Percentiles rank a stretch among this genome's conserved stretches.
phyloP scores from a whole-genome alignment of 2,888 invertebrate species.

The Rhorus exstirpatorius region DNA sequence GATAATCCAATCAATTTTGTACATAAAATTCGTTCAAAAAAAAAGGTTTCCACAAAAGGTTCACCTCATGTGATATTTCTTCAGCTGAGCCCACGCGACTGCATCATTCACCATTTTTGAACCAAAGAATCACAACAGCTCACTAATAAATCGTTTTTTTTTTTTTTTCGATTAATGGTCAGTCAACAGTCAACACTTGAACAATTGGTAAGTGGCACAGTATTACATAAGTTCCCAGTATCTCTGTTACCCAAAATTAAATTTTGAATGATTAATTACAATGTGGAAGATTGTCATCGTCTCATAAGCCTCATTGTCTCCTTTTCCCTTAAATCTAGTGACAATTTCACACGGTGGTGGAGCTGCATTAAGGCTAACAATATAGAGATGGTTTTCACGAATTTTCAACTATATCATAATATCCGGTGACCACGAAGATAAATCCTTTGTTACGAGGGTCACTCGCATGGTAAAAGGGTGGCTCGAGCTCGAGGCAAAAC shows the following conservation, averaged over 20 bases:
- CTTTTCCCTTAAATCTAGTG: not conserved
- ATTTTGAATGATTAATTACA: slow-evolving; percentile 2
- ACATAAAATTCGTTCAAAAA: no score
- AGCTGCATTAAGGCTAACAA: slow-evolving; percentile 19
- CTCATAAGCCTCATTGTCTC: not conserved
- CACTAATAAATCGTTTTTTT: no score
- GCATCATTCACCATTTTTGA: no score
- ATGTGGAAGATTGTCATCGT: not conserved
- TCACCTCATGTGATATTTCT: no score
- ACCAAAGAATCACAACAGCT: no score
- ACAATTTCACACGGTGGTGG: slow-evolving; percentile 7
- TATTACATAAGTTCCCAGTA: no score
- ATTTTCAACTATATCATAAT: slow-evolving; percentile 56
- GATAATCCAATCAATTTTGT: no score
- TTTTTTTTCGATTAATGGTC: no score
- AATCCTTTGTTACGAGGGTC: slow-evolving; percentile 58
- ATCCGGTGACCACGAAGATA: slow-evolving; percentile 49
- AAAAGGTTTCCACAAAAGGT: no score
- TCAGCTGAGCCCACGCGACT: no score
- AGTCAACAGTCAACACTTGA: no score
- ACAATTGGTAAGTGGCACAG: no score
- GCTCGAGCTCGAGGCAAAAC: slow-evolving; percentile 53
- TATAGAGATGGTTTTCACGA: slow-evolving; percentile 10
- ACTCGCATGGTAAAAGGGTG: not conserved
- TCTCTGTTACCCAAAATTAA: not conserved